A percentile compares a stretch with the other conserved stretches of the same genome.
These are phyloP conservation scores for Fregetta grallaria DNA, from an alignment of 2,113 vertebrate species.

Conservation along the genomic window DNA sequence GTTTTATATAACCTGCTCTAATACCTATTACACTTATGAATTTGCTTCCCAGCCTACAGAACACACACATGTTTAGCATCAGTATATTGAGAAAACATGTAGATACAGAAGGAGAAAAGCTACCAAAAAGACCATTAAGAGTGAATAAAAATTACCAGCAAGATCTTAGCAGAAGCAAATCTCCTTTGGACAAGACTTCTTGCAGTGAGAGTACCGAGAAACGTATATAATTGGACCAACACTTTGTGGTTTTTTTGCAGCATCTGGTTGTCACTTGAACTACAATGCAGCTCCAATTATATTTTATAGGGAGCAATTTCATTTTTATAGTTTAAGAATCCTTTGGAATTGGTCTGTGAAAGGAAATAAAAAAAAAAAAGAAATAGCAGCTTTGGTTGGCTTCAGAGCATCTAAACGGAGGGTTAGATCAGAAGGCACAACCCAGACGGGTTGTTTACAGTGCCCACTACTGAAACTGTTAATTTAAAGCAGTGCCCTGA, in stretches of 20 bases:
- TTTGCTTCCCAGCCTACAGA: neutral
- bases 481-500: slow-evolving; percentile 8
- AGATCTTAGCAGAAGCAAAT: neutral
- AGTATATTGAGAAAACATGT: neutral
- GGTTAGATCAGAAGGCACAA: slow-evolving; percentile 6
- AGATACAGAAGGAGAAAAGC: neutral
- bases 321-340: slow-evolving; percentile 64
- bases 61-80: neutral
- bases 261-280: slow-evolving; percentile 59
- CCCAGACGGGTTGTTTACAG: neutral
- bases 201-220: neutral
- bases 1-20: neutral
- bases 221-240: slow-evolving; percentile 16
- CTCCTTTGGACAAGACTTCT: neutral
- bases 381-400: neutral
- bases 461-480: slow-evolving; percentile 4
- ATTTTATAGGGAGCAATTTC: slow-evolving; percentile 65
- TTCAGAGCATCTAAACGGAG: neutral
- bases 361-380: neutral
- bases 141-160: neutral
- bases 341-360: slow-evolving; percentile 55
- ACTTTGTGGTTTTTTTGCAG: neutral
- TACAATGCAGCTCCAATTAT: slow-evolving; percentile 54
- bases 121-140: neutral
- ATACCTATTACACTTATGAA: neutral